Percentiles rank a stretch among this genome's conserved stretches.
phyloP scores from a whole-genome alignment of 1,140 invertebrate species.

The Macrobrachium nipponense region DNA sequence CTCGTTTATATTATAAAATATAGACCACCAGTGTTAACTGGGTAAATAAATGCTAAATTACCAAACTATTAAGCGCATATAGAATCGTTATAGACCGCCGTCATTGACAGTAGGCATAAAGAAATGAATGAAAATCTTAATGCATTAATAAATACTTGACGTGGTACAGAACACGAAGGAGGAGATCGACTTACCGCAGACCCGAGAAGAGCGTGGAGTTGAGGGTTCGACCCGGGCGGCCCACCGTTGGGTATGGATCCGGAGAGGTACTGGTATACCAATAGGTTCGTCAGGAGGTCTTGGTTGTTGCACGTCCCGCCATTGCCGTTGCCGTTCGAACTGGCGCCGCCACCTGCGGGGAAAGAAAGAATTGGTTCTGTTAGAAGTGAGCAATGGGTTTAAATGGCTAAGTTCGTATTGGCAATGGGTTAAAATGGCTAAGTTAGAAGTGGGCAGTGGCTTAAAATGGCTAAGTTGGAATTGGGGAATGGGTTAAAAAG shows the following conservation, averaged over 20 bases:
- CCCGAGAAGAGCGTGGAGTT: constrained; percentile 37
- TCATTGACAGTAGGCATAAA: too few relatives aligned
- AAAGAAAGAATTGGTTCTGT: neutral
- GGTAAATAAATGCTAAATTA: too few relatives aligned
- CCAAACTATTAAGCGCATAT: too few relatives aligned
- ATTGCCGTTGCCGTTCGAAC: neutral
- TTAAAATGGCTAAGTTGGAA: neutral
- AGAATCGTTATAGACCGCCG: too few relatives aligned
- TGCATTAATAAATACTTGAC: too few relatives aligned
- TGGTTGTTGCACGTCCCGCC: constrained; percentile 34
- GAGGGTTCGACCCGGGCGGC: constrained; percentile 11
- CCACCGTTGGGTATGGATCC: constrained; percentile 52
- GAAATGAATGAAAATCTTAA: too few relatives aligned
- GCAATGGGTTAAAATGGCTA: neutral
- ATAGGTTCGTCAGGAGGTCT: constrained; percentile 60
- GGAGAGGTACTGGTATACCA: constrained; percentile 63
- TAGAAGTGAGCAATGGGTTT: too few relatives aligned
- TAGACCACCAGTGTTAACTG: too few relatives aligned
- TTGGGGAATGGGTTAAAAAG: too few relatives aligned
- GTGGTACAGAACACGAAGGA: too few relatives aligned
- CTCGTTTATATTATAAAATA: too few relatives aligned
- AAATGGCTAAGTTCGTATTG: too few relatives aligned
- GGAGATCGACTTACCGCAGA: constrained; percentile 13
- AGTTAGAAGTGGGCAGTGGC: neutral
- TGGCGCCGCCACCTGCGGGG: neutral